These are phyloP conservation scores for Tichodroma muraria DNA, from an alignment of 2,113 vertebrate genomes.

Conservation along the genomic window DNA sequence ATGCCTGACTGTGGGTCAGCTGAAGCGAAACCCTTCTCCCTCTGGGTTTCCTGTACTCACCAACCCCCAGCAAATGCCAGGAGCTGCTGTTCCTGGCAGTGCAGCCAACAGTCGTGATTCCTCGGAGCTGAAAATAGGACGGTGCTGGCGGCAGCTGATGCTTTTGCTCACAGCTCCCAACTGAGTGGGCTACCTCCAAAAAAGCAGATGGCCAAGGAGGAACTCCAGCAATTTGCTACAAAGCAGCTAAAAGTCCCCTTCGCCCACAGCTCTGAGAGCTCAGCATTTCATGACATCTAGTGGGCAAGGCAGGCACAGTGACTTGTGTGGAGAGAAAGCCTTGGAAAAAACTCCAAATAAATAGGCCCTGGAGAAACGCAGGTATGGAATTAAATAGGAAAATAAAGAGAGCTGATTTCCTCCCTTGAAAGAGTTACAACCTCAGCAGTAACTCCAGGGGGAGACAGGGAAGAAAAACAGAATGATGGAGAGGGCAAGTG, in stretches of 20 bases:
- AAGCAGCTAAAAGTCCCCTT: background rate
- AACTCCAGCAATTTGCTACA: background rate
- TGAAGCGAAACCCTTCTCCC: background rate
- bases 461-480: background rate
- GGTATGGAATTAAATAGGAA: background rate
- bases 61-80: background rate
- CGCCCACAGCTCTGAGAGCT: background rate
- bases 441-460: background rate
- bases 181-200: slow-evolving; percentile 48
- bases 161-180: slow-evolving; percentile 46
- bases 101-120: slow-evolving; percentile 56
- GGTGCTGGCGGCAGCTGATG: slow-evolving; percentile 25
- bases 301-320: slow-evolving; percentile 24
- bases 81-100: slow-evolving; percentile 1
- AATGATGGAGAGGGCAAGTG: background rate
- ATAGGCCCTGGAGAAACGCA: fast-evolving
- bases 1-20: background rate
- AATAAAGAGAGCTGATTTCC: background rate
- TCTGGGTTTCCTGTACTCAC: background rate
- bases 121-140: slow-evolving; percentile 35
- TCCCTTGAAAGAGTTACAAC: background rate
- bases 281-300: slow-evolving; percentile 47
- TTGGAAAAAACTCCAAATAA: fast-evolving
- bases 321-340: background rate
- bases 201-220: slow-evolving; percentile 57